phyloP scores from a whole-genome alignment of 2,888 invertebrate genomes.

The Enchytraeus crypticus region DNA sequence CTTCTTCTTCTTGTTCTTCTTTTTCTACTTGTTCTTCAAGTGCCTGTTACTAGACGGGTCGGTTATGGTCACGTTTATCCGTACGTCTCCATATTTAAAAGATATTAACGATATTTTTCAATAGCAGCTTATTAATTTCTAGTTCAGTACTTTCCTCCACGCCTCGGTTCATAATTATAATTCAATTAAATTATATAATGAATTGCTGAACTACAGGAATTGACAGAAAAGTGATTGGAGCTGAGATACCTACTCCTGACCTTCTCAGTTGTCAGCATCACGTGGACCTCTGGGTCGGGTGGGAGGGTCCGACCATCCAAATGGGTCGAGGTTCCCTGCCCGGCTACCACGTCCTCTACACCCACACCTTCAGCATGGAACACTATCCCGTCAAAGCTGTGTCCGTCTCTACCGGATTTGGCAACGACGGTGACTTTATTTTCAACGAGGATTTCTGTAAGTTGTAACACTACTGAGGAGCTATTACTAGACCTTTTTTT shows the following conservation, averaged over 20 bases:
- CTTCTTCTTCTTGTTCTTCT: no score
- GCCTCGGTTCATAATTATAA: not conserved
- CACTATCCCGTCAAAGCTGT: slow-evolving; percentile 6
- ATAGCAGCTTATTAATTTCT: no score
- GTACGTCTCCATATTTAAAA: no score
- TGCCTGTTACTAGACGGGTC: no score
- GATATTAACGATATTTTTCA: no score
- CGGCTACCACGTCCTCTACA: slow-evolving; percentile 4
- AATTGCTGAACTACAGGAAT: not conserved
- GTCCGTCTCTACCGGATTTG: slow-evolving; percentile 6
- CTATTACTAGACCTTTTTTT: no score
- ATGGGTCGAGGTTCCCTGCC: slow-evolving; percentile 8
- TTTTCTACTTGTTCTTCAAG: no score
- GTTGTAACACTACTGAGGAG: not conserved
- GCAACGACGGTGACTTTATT: not conserved
- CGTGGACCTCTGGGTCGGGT: slow-evolving; percentile 13
- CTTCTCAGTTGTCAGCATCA: slow-evolving; percentile 3
- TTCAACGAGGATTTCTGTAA: slow-evolving; percentile 12
- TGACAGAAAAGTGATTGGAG: slow-evolving; percentile 1
- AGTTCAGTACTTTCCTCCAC: no score
- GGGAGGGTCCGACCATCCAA: slow-evolving; percentile 1
- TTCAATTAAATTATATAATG: not conserved
- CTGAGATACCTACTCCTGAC: slow-evolving; percentile 2
- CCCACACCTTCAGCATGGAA: slow-evolving; percentile 2
- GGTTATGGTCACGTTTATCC: no score